Conservation (phyloP, 2,113 vertebrate species). For the Phasianus colchicus region DNA sequence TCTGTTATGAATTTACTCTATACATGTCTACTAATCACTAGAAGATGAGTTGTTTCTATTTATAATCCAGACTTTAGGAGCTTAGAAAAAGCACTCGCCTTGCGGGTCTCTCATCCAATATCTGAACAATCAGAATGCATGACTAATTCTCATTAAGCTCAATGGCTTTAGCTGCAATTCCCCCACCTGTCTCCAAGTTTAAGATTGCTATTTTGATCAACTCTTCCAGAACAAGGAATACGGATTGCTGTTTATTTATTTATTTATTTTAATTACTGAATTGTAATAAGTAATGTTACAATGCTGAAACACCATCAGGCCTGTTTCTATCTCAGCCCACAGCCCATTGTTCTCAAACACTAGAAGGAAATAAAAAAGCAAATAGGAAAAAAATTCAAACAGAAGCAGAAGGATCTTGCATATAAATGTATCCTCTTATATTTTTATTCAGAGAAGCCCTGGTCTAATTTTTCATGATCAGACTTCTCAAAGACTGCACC, state of each 20-base stretch:
- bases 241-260: neutral
- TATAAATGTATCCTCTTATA: constrained; percentile 8
- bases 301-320: neutral
- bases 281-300: neutral
- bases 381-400: neutral
- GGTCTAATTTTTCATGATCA: constrained; percentile 65
- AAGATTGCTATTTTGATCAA: constrained; percentile 28
- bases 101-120: constrained; percentile 24
- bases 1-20: neutral
- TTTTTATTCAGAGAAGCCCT: constrained; percentile 36
- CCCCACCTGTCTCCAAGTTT: constrained; percentile 53
- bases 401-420: neutral
- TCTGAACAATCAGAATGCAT: constrained; percentile 33
- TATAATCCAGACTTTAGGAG: constrained; percentile 39
- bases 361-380: neutral
- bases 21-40: neutral
- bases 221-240: neutral
- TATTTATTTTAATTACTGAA: neutral
- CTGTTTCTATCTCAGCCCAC: too few relatives aligned
- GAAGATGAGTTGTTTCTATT: constrained; percentile 55
- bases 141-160: constrained; percentile 48
- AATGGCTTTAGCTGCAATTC: constrained; percentile 27
- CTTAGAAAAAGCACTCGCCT: constrained; percentile 62
- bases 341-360: neutral
- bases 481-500: constrained; percentile 67